Conservation (phyloP, 1,140 invertebrate species). For the Musca domestica region DNA sequence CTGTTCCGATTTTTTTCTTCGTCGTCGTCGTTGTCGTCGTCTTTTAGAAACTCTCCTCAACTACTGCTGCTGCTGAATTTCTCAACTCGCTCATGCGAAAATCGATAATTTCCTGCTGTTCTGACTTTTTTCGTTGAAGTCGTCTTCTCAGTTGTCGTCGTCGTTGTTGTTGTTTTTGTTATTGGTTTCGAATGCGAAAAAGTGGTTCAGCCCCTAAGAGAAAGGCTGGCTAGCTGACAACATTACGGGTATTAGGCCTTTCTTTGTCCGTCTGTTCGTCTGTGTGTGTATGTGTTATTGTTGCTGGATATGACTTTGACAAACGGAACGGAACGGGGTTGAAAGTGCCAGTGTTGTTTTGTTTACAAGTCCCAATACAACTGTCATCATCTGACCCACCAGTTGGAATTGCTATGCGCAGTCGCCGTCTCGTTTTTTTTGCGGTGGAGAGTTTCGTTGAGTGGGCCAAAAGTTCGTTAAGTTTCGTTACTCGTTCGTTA, state of each 20-base stretch:
- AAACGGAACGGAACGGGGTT: background rate
- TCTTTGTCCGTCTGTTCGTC: background rate
- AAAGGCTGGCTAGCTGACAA: background rate
- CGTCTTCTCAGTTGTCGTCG: too few species aligned
- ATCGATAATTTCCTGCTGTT: slow-evolving; percentile 49
- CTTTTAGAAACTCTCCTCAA: too few species aligned
- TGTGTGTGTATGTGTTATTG: background rate
- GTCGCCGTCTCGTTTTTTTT: background rate
- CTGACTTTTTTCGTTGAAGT: slow-evolving; percentile 38
- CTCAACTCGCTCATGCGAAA: slow-evolving; percentile 31
- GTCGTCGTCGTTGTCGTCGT: too few species aligned
- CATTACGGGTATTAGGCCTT: background rate
- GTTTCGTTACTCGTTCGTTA: too few species aligned
- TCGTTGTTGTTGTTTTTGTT: slow-evolving; percentile 16
- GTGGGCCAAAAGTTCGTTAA: too few species aligned
- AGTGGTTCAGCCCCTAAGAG: slow-evolving; percentile 20
- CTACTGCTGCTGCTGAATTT: background rate
- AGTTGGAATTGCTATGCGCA: background rate
- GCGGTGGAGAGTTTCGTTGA: background rate
- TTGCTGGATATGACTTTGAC: background rate
- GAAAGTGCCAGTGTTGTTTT: slow-evolving; percentile 16
- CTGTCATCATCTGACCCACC: slow-evolving; percentile 19
- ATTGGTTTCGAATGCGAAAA: slow-evolving; percentile 24
- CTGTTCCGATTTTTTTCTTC: too few species aligned
- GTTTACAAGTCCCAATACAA: slow-evolving; percentile 2